These are phyloP conservation scores for Enteromius thamalakanensis DNA, from an alignment of 2,797 vertebrate genomes.

Conservation along the genomic window DNA sequence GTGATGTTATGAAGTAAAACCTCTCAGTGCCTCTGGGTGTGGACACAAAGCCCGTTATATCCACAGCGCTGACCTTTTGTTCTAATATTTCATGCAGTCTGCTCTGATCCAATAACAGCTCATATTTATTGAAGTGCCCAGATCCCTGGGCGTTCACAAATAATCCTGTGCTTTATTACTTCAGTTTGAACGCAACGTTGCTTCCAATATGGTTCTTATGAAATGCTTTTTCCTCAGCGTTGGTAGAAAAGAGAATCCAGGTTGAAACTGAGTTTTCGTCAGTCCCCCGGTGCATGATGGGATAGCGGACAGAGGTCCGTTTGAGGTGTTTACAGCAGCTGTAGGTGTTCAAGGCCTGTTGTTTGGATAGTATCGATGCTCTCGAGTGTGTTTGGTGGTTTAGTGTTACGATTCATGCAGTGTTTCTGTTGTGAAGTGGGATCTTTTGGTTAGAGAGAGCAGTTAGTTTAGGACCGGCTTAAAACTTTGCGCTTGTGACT, in stretches of 20 bases:
- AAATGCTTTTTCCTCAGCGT: neutral
- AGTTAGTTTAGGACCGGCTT: neutral
- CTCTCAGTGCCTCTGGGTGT: slow-evolving; percentile 22
- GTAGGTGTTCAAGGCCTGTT: slow-evolving; percentile 13
- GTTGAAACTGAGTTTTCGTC: neutral
- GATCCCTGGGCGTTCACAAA: slow-evolving; percentile 17
- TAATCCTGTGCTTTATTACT: slow-evolving; percentile 14
- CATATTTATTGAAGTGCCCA: slow-evolving; percentile 30
- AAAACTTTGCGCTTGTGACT: neutral
- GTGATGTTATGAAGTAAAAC: slow-evolving; percentile 11
- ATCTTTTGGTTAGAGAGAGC: neutral
- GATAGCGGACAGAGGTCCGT: neutral
- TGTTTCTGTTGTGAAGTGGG: neutral
- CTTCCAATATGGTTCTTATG: slow-evolving; percentile 11
- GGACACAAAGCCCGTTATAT: slow-evolving; percentile 16
- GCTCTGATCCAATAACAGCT: slow-evolving; percentile 25
- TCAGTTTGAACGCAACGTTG: neutral
- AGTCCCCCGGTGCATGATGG: slow-evolving; percentile 19
- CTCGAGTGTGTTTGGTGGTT: neutral
- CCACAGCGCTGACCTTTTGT: slow-evolving; percentile 34
- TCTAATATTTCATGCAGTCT: slow-evolving; percentile 13
- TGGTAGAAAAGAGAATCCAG: slow-evolving; percentile 3
- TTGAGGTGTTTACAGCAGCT: neutral
- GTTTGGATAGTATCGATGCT: slow-evolving; percentile 15
- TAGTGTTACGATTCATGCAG: neutral